A percentile compares a stretch with the other conserved stretches of the same genome.
Evolutionary conservation across 2,888 invertebrate genomes (phyloP).

Genomic region (Timema podura): DNA sequence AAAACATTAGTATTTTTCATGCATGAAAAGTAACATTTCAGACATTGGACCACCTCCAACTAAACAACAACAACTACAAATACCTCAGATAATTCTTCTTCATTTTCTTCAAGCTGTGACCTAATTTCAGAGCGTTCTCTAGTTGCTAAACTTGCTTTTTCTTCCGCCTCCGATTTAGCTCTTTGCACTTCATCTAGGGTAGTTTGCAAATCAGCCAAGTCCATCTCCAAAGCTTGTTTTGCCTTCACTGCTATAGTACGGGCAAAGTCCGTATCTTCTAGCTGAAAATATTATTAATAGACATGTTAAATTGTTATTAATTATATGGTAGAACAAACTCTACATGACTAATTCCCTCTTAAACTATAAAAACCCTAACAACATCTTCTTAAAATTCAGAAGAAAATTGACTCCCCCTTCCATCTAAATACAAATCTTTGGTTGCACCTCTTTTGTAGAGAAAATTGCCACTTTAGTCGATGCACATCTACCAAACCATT

Average conservation of each 20-base stretch:
- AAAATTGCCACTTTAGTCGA: too few species aligned
- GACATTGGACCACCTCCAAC: too few species aligned
- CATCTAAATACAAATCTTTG: too few species aligned
- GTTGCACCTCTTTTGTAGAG: too few species aligned
- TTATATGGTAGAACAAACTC: too few species aligned
- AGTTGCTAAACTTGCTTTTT: conserved; percentile 62
- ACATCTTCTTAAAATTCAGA: too few species aligned
- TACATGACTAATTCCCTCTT: too few species aligned
- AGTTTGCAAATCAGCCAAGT: conserved; percentile 75
- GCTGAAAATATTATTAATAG: conserved; percentile 45
- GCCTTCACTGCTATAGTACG: conserved; percentile 81
- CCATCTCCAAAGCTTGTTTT: conserved; percentile 79
- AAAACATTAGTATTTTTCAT: too few species aligned
- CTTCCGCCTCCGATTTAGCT: conserved; percentile 74
- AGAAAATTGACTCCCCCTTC: too few species aligned
- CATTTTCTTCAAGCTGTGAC: conserved; percentile 85
- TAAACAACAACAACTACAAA: conserved; percentile 18
- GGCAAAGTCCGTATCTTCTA: conserved; percentile 89
- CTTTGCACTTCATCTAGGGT: conserved; percentile 78
- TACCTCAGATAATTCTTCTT: conserved; percentile 84
- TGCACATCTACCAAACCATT: too few species aligned
- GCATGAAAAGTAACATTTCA: too few species aligned
- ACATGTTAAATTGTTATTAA: neutral
- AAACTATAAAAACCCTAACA: too few species aligned
- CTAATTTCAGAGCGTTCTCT: conserved; percentile 79